Evolutionary conservation across 2,113 vertebrate genomes (phyloP), one percentile per base, ranked within the genome.

Genomic region (Hippocampus mohnikei): DNA sequence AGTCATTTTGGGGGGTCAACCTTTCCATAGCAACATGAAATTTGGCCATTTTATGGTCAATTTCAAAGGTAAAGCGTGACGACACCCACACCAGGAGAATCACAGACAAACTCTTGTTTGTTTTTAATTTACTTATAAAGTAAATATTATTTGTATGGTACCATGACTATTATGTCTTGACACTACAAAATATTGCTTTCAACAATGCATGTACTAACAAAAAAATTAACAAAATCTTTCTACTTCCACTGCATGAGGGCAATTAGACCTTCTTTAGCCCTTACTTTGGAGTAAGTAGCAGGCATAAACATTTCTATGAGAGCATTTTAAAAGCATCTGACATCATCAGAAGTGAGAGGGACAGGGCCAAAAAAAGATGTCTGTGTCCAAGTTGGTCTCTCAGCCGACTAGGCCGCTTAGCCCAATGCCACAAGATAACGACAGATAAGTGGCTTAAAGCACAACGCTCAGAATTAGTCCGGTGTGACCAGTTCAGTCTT

Each of bases 361-460:
- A 60, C 58, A 18, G 25, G 23, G 63, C 42, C 37, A 46, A 42
- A 42, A 42, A 64, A 64, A 44, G n/a, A 44, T 37, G 61, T 23
- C 21, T 64, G 20, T 25, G 52, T 66, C 46, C 20, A n/a, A 60
- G 2, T 29, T 37, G 12, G 20, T 46, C 73, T 55, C 59, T 69
- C 46, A 58, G 52, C 68, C 53, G 62, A 55, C 76, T 48, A 82
- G 79, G 74, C 85, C 79, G 78, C 85, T 87, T 81, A 88, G 76
- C 63, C 67, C 64, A 83, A 85, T 72, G 79, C 81, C 77, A 80
- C 73, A 56, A 81, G 82, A 86, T 88, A 85, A 83, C 78, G 23
- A 6, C 15, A 58, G 83, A 75, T 89, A 84, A 89, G 23, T 79
- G 82, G 81, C 78, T 89, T 83, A 86, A 66, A 74, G 73, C 73